Base-by-base conservation (phyloP, 1,140 invertebrate species). In the Drosophila dunni region DNA sequence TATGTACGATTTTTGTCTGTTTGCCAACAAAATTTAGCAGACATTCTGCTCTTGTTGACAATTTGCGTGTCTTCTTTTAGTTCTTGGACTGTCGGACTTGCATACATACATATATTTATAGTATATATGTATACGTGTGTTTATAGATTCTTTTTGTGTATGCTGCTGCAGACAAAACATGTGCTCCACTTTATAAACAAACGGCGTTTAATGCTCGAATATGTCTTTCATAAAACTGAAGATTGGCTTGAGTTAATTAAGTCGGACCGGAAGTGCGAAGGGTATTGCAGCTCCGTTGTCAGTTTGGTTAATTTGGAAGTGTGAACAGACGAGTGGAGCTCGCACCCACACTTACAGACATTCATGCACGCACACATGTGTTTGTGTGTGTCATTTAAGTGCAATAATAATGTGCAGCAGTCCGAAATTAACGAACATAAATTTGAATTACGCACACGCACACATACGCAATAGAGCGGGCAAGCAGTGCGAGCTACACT, bases 381-480 rank as follows among this genome's bases (percentile, higher is more conserved):
- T 15, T 10, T 38, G 17, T 24, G 45, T 44, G 36, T 24, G n/a
- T 7, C 15, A 51, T 17, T 34, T 51, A 24, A 57, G 53, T 64
- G 69, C 53, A 70, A 56, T 56, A 63, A 68, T 40, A 69, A 45
- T 69, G 56, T 11, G 36, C 8, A 45, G 46, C 34, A 44, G 50
- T 63, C 20, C 50, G 38, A 85, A 85, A 85, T 76, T 88, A 86
- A 86, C 82, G 83, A 64, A 79, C 82, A 88, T 88, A 79, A 88
- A 82, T 76, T 86, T 72, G 58, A 82, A 86, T 82, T 82, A 79
- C 66, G 42, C 46, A 79, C 75, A 81, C 75, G 70, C 75, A 78
- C 54, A 36, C 42, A 53, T 11, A 7, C 15, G 17, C 7, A 20
- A 2, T 15, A 42, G 13, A 24, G 10, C 3, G 4, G 20, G 42